Evolutionary conservation across 2,113 vertebrate genomes (phyloP).

Genomic region (Dolichallabes microphthalmus): DNA sequence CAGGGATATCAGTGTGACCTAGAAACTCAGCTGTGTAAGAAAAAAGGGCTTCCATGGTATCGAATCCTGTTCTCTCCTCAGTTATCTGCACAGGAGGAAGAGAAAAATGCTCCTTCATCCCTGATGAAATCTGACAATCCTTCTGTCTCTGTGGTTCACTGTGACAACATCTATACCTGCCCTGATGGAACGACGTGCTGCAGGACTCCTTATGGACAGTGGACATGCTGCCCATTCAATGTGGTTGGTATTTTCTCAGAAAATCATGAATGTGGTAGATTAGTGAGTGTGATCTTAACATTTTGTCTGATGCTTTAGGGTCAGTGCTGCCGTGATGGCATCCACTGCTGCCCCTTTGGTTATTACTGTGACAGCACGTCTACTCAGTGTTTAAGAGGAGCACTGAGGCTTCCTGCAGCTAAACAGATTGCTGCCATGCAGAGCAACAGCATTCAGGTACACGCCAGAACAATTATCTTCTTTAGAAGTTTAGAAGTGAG

Average conservation of each 20-base stretch:
- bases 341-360: conserved; percentile 63
- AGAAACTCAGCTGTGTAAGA: conserved; percentile 54
- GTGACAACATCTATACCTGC: conserved; percentile 50
- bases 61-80: conserved; percentile 53
- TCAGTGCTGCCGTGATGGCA: conserved; percentile 65
- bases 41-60: conserved; percentile 45
- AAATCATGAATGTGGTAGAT: background rate
- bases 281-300: background rate
- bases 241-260: conserved; percentile 53
- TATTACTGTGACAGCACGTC: conserved; percentile 60
- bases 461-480: background rate
- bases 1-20: conserved; percentile 58
- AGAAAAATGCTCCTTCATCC: background rate
- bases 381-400: conserved; percentile 39
- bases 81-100: conserved; percentile 33
- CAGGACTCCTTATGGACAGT: conserved; percentile 53
- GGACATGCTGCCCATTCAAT: conserved; percentile 60
- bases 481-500: too few relatives aligned
- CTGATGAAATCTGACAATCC: conserved; percentile 11
- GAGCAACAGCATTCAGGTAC: conserved; percentile 41
- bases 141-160: conserved; percentile 48
- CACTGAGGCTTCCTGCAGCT: conserved; percentile 49
- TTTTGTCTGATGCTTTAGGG: conserved; percentile 50
- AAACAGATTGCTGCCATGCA: conserved; percentile 29
- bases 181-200: conserved; percentile 63